Conservation (phyloP, 2,113 vertebrate genomes). For the Tinamus guttatus region DNA sequence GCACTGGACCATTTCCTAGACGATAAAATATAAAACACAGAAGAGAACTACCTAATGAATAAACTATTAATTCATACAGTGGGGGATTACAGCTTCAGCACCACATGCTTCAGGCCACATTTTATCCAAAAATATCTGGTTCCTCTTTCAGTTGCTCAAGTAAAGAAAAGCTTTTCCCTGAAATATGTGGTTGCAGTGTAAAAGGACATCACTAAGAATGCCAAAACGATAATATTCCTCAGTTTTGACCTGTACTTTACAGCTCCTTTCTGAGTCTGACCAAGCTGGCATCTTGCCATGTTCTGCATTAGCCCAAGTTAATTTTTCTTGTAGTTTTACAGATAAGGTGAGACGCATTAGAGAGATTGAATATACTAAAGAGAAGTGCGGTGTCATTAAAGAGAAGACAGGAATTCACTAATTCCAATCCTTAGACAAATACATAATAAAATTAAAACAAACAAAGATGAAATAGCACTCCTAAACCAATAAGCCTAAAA, state of each 20-base stretch:
- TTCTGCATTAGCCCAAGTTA: neutral
- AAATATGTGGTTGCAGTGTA: neutral
- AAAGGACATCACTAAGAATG: neutral
- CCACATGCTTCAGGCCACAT: neutral
- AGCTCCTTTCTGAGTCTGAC: neutral
- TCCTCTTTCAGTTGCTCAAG: neutral
- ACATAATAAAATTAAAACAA: constrained; percentile 27
- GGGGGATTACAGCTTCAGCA: neutral
- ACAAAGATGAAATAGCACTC: neutral
- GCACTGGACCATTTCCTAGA: neutral
- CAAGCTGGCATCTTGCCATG: neutral
- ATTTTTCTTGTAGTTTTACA: constrained; percentile 3
- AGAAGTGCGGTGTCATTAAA: neutral
- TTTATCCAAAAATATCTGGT: neutral
- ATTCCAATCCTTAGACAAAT: constrained; percentile 31
- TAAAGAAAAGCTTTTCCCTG: neutral
- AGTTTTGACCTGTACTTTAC: neutral
- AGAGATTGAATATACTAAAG: neutral
- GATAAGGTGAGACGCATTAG: constrained; percentile 8
- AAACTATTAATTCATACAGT: neutral
- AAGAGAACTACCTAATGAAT: neutral
- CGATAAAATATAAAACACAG: neutral
- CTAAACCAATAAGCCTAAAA: neutral
- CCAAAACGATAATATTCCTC: neutral
- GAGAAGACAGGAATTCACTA: neutral